Conservation (phyloP, 2,113 vertebrate species). For the Dasypus novemcinctus region DNA sequence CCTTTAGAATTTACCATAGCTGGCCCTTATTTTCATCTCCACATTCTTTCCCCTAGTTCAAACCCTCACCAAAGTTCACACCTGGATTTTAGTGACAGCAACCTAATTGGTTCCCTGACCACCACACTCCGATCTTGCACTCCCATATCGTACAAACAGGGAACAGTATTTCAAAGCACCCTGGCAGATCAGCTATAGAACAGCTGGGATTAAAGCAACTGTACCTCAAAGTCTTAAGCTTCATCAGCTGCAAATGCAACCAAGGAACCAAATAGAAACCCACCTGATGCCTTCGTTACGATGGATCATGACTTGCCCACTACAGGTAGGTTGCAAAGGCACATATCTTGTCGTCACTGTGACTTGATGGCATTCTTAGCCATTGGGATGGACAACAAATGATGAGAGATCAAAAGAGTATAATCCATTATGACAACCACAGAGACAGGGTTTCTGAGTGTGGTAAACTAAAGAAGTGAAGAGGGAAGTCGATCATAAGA, state of each 20-base stretch:
- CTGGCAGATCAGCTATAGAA: conserved; percentile 35
- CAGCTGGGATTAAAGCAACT: conserved; percentile 59
- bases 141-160: not conserved
- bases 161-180: conserved; percentile 55
- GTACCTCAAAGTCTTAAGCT: conserved; percentile 50
- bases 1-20: not conserved
- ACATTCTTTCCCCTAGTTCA: not conserved
- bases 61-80: conserved; percentile 31
- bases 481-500: not conserved
- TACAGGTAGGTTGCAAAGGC: conserved; percentile 3
- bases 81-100: not conserved
- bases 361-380: conserved; percentile 10
- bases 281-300: conserved; percentile 11
- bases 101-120: not conserved
- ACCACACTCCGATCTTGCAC: not conserved
- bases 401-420: not conserved
- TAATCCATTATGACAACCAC: not conserved
- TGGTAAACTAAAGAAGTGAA: not conserved
- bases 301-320: not conserved
- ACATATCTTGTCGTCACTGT: not conserved
- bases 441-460: not conserved
- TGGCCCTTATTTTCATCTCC: not conserved
- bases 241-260: conserved; percentile 41
- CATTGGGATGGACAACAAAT: not conserved
- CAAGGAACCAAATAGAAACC: conserved; percentile 31